phyloP scores from a whole-genome alignment of 2,797 vertebrate species.

The Lithobates pipiens region DNA sequence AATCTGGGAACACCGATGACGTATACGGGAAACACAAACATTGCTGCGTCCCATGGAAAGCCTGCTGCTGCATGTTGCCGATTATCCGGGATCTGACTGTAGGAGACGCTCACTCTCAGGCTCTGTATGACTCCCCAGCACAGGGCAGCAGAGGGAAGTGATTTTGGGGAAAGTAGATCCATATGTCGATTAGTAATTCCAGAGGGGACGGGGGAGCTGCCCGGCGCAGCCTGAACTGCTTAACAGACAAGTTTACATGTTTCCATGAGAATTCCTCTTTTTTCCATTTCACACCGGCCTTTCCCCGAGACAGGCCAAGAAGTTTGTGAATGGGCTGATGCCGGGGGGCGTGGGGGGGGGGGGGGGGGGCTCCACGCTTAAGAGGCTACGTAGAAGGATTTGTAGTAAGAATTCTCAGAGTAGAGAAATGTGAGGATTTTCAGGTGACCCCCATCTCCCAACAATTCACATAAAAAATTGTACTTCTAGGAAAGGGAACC shows the following conservation, averaged over 20 bases:
- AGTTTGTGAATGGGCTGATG: constrained; percentile 31
- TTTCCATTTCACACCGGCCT: constrained; percentile 47
- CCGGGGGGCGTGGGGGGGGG: background rate
- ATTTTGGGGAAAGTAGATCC: constrained; percentile 27
- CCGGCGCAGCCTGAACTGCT: background rate
- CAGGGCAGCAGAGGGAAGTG: background rate
- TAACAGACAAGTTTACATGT: constrained; percentile 7
- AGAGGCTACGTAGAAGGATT: background rate
- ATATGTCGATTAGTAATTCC: constrained; percentile 27
- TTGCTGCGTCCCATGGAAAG: no score
- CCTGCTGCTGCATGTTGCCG: no score
- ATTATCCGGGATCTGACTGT: no score
- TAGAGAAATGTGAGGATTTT: background rate
- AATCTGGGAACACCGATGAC: background rate
- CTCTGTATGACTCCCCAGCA: no score
- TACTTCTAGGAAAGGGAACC: no score
- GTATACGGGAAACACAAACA: background rate
- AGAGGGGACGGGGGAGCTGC: background rate
- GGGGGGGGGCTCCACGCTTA: background rate
- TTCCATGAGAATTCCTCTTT: constrained; percentile 42
- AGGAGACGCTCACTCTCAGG: no score
- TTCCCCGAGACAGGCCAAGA: background rate
- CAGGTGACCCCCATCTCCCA: no score
- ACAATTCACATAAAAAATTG: no score
- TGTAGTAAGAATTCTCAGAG: no score